These are phyloP conservation scores for Dorcus parallelipipedus DNA, from an alignment of 2,888 invertebrate species.

Conservation along the genomic window DNA sequence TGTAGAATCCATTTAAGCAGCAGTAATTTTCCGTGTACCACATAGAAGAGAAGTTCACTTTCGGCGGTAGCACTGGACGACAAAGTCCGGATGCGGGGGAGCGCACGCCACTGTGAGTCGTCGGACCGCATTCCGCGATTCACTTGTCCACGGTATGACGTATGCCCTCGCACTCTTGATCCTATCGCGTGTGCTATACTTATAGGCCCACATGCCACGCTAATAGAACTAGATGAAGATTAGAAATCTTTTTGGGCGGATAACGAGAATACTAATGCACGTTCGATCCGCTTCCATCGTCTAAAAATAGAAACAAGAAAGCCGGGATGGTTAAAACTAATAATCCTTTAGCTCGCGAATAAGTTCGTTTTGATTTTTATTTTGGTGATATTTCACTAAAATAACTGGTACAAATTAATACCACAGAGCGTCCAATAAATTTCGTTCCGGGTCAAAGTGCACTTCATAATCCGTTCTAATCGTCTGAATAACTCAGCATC, in stretches of 20 bases:
- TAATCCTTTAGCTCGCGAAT: too few relatives aligned
- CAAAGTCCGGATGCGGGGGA: slow-evolving; percentile 24
- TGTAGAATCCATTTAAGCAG: too few relatives aligned
- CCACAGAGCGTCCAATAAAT: neutral
- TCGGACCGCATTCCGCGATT: slow-evolving; percentile 42
- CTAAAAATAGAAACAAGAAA: too few relatives aligned
- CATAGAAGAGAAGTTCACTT: neutral
- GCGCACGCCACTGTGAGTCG: slow-evolving; percentile 35
- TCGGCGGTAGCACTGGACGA: slow-evolving; percentile 28
- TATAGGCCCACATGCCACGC: slow-evolving; percentile 33
- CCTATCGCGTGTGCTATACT: slow-evolving; percentile 34
- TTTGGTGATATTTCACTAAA: too few relatives aligned
- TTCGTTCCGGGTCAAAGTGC: neutral
- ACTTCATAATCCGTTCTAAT: neutral
- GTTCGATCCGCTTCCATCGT: neutral
- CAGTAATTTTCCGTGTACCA: too few relatives aligned
- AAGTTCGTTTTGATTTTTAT: too few relatives aligned
- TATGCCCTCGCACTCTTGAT: slow-evolving; percentile 31
- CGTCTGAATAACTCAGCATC: neutral
- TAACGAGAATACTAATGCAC: slow-evolving; percentile 10
- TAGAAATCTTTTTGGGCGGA: slow-evolving; percentile 20
- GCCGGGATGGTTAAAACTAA: too few relatives aligned
- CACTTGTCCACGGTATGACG: slow-evolving; percentile 39
- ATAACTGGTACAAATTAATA: too few relatives aligned
- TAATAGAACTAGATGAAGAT: slow-evolving; percentile 35